A percentile compares a stretch with the other conserved stretches of the same genome.
Conservation (phyloP, 1,140 invertebrate species). For the Dendroctonus ponderosae region DNA sequence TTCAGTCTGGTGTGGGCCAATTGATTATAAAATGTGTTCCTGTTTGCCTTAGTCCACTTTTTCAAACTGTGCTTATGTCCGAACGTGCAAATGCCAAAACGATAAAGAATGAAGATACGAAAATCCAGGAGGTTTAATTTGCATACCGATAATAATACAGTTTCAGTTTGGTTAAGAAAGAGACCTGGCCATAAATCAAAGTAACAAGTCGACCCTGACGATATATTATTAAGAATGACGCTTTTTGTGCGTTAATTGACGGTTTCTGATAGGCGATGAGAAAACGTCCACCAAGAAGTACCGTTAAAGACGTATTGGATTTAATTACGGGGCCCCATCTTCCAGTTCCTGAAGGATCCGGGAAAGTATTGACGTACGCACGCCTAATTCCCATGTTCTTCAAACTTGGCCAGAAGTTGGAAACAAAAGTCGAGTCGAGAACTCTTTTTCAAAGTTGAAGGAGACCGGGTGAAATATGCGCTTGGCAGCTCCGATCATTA, state of each 20-base stretch:
- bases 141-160: conserved; percentile 2
- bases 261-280: too few species aligned
- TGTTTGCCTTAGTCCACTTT: too few species aligned
- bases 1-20: too few species aligned
- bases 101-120: neutral
- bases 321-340: too few species aligned
- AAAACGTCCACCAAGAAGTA: too few species aligned
- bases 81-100: too few species aligned
- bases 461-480: conserved; percentile 6
- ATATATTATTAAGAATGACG: neutral
- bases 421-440: neutral
- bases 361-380: too few species aligned
- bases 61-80: too few species aligned
- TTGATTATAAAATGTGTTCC: too few species aligned
- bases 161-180: conserved; percentile 4
- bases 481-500: conserved; percentile 7
- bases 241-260: neutral
- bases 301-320: too few species aligned
- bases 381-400: too few species aligned
- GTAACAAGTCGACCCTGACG: conserved; percentile 1
- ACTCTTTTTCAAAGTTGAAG: conserved; percentile 5
- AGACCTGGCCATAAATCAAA: conserved; percentile 3
- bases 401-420: neutral
- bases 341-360: too few species aligned
- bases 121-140: neutral